phyloP scores from a whole-genome alignment of 2,888 invertebrate species.

The Tachystola acroxantha region DNA sequence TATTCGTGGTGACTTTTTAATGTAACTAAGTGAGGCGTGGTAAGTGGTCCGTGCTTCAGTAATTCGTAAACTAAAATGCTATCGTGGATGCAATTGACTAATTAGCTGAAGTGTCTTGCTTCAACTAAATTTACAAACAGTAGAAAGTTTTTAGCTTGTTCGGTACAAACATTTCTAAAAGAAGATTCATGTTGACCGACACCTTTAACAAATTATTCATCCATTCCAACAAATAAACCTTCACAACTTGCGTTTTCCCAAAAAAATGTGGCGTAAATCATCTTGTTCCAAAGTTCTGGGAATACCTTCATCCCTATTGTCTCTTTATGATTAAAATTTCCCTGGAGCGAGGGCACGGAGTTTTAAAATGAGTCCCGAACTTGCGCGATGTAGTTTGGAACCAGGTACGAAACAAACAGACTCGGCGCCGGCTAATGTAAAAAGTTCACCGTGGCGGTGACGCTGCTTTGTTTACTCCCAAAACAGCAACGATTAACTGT shows the following conservation, averaged over 20 bases:
- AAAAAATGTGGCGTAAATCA: conserved; percentile 38
- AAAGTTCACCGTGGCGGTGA: conserved; percentile 50
- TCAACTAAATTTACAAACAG: too few species aligned
- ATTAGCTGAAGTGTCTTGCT: too few species aligned
- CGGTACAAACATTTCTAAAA: too few species aligned
- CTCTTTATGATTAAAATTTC: conserved; percentile 68
- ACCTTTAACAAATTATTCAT: conserved; percentile 1
- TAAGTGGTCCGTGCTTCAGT: neutral
- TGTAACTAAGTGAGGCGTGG: neutral
- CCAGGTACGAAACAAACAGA: conserved; percentile 63
- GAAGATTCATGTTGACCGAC: too few species aligned
- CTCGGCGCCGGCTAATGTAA: conserved; percentile 59
- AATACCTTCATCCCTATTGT: conserved; percentile 58
- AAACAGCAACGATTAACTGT: conserved; percentile 53
- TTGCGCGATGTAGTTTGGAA: conserved; percentile 53
- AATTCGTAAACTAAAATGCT: neutral
- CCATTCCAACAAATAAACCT: neutral
- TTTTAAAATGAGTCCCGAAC: conserved; percentile 66
- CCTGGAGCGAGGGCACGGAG: conserved; percentile 42
- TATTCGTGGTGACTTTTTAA: conserved; percentile 14
- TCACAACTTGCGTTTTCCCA: neutral
- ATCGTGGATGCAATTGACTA: too few species aligned
- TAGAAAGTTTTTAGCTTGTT: too few species aligned
- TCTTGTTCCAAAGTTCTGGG: conserved; percentile 42
- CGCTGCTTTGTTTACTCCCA: conserved; percentile 53